Evolutionary conservation across 2,888 invertebrate species (phyloP).

Genomic region (Muschampia plurimacula): DNA sequence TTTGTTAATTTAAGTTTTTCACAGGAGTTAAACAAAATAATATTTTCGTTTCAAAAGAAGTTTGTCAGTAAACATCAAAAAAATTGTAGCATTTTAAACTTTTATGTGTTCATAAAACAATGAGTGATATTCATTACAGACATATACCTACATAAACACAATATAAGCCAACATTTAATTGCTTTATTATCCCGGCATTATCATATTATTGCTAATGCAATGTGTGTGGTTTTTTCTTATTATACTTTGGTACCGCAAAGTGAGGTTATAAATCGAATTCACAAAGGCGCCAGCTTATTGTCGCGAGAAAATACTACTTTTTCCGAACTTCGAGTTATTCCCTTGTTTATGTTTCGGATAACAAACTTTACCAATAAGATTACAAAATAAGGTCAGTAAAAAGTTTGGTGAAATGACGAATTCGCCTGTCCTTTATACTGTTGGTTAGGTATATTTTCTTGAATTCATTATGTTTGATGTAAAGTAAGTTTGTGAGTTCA

Average conservation of each 20-base stretch:
- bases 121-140: too few species aligned
- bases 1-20: too few species aligned
- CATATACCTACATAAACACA: too few species aligned
- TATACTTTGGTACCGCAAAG: constrained; percentile 1
- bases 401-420: constrained; percentile 22
- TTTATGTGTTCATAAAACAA: too few species aligned
- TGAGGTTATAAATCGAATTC: constrained; percentile 24
- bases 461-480: neutral
- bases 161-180: too few species aligned
- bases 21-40: too few species aligned
- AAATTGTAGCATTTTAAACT: too few species aligned
- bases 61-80: too few species aligned
- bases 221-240: neutral
- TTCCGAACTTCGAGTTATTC: constrained; percentile 31
- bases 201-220: neutral
- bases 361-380: constrained; percentile 29
- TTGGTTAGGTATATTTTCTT: neutral
- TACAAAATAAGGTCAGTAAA: constrained; percentile 32
- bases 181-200: too few species aligned
- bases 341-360: constrained; percentile 36
- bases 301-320: constrained; percentile 28
- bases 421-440: neutral
- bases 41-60: too few species aligned
- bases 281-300: constrained; percentile 31
- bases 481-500: too few species aligned